Base-by-base conservation (phyloP, 2,888 invertebrate species). In the Hoplodrina ambigua region DNA sequence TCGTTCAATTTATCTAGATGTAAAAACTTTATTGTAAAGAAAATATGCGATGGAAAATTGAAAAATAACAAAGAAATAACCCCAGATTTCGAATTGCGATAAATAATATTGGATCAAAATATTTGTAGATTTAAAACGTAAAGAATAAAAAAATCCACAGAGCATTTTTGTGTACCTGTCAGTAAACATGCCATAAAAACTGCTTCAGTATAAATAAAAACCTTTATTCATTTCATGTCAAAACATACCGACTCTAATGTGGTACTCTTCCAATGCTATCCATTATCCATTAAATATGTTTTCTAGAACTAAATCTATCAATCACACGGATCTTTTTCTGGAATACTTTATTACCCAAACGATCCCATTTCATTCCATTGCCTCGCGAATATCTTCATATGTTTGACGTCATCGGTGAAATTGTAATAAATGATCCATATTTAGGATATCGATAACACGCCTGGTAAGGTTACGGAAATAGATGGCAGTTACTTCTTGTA, bases 271-370 rank as follows among this genome's bases (percentile, higher is more conserved):
- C 19, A 61, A 46, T 44, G 25, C 46, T 17, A 54, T 30, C 19
- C 30, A 64, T 49, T 64, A 53, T 41, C 41, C 49, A 64, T 55
- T 37, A 17, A 25, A 66, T 56, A 25, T 37, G 19, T 69, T 56
- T 44, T 71, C 44, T 25, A 66, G 55, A 74, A 71, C 49, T 74
- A 66, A 56, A 68, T 75, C 69, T 68, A 53, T 72, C 53, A 72
- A 75, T 72, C 57, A 68, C 17, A 19, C n/a, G 11, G 5, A 68
- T 68, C 75, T 69, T 58, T 75, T 67, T 75, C 46, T 58, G 68
- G 49, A 68, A 68, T 41, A 68, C 11, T 72, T 72, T 72, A 72
- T 67, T n/a, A 72, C 53, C 15, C 52, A 49, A 68, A 49, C 30
- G 56, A 53, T 57, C 53, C 37, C 15, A 68, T 75, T 58, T 49